phyloP scores from a whole-genome alignment of 2,888 invertebrate species.

The Tetropium fuscum region DNA sequence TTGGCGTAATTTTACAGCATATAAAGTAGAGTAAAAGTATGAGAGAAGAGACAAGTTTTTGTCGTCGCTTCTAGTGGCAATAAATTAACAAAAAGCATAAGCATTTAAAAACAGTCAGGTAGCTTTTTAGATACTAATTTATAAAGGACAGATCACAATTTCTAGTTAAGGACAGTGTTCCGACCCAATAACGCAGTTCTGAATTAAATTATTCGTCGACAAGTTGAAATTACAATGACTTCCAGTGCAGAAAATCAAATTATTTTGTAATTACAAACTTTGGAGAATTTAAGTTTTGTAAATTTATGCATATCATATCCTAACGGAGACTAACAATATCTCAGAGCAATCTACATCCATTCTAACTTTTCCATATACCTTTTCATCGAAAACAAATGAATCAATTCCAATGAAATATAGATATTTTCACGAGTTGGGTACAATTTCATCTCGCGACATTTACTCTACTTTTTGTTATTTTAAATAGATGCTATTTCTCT shows the following conservation, averaged over 20 bases:
- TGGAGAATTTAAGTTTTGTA: slow-evolving; percentile 50
- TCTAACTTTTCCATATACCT: slow-evolving; percentile 29
- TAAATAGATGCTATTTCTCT: slow-evolving; percentile 37
- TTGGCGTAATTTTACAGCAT: too few species aligned
- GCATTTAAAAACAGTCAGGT: too few species aligned
- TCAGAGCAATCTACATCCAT: slow-evolving; percentile 28
- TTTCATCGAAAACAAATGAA: slow-evolving; percentile 45
- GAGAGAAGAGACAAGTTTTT: too few species aligned
- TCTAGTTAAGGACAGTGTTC: slow-evolving; percentile 38
- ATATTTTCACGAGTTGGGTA: slow-evolving; percentile 34
- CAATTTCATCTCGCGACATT: slow-evolving; percentile 32
- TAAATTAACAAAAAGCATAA: too few species aligned
- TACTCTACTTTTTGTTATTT: slow-evolving; percentile 39
- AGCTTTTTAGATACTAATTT: too few species aligned
- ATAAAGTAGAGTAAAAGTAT: too few species aligned
- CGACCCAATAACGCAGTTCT: slow-evolving; percentile 38
- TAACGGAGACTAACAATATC: slow-evolving; percentile 34
- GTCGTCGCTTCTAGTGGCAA: too few species aligned
- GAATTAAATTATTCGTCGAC: slow-evolving; percentile 47
- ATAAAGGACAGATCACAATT: slow-evolving; percentile 20
- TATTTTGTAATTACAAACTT: slow-evolving; percentile 63
- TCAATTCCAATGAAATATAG: slow-evolving; percentile 43
- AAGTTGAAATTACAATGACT: slow-evolving; percentile 55
- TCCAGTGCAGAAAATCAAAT: slow-evolving; percentile 61
- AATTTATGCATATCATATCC: slow-evolving; percentile 42